These are phyloP conservation scores for Hydrotaea diabolus DNA, from an alignment of 2,888 invertebrate genomes.

Conservation along the genomic window DNA sequence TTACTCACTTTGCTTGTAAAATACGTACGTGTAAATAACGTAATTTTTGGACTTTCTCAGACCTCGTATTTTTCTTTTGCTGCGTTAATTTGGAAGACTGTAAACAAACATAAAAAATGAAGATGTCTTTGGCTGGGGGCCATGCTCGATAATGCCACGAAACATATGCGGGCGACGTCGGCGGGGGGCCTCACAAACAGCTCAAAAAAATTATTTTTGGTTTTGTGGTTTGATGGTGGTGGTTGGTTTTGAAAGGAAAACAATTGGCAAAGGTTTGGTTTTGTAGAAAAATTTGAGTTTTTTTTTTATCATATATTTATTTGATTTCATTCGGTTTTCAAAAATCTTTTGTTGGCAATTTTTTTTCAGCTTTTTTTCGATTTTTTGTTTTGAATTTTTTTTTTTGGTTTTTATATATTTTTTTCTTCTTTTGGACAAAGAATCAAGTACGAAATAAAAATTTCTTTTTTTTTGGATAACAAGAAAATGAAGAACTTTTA, in stretches of 20 bases:
- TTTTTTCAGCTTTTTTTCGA: neutral
- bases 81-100: conserved; percentile 6
- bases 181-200: neutral
- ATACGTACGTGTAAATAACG: conserved; percentile 33
- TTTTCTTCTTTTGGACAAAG: neutral
- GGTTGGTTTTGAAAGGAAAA: conserved; percentile 36
- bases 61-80: conserved; percentile 22
- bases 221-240: neutral
- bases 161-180: neutral
- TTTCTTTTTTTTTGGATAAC: conserved; percentile 24
- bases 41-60: neutral
- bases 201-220: conserved; percentile 1
- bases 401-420: neutral
- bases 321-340: neutral
- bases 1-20: conserved; percentile 21
- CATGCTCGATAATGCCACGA: conserved; percentile 21
- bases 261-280: conserved; percentile 30
- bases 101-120: conserved; percentile 20
- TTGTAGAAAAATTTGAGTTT: conserved; percentile 31
- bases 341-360: conserved; percentile 11
- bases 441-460: neutral
- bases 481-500: conserved; percentile 22
- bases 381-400: conserved; percentile 13
- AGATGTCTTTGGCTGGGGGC: conserved; percentile 24
- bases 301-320: conserved; percentile 28